These are phyloP conservation scores for Trialeurodes vaporariorum DNA, from an alignment of 1,140 invertebrate genomes.

Conservation along the genomic window DNA sequence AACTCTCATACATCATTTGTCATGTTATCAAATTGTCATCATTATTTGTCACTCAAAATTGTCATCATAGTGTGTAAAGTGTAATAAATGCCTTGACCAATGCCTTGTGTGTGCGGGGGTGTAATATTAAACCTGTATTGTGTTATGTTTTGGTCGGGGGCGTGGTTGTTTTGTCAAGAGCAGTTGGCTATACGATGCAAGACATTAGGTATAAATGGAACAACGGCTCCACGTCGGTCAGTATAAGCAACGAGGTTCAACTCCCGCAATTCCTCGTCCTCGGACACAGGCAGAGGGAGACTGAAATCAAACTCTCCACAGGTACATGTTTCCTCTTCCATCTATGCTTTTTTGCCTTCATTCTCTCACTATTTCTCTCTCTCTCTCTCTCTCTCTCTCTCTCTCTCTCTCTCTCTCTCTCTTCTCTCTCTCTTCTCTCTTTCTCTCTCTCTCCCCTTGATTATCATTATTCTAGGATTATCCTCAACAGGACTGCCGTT, in stretches of 20 bases:
- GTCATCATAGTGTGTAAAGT: too few species aligned
- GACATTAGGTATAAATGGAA: constrained; percentile 95
- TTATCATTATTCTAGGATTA: too few species aligned
- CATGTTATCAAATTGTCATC: too few species aligned
- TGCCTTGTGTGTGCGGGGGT: too few species aligned
- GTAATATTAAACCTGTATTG: constrained; percentile 38
- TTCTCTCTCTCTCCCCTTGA: neutral
- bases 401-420: constrained; percentile 1
- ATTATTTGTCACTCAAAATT: too few species aligned
- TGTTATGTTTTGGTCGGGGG: neutral
- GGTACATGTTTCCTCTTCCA: constrained; percentile 42
- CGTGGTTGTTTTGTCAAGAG: constrained; percentile 17
- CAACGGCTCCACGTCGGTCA: constrained; percentile 80
- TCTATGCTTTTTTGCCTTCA: neutral
- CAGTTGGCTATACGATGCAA: constrained; percentile 94
- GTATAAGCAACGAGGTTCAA: constrained; percentile 82
- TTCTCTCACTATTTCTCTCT: neutral
- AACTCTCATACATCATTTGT: too few species aligned
- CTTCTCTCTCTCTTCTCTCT: neutral
- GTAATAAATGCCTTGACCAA: too few species aligned
- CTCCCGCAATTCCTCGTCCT: constrained; percentile 90
- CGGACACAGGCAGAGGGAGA: constrained; percentile 74
- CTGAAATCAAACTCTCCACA: constrained; percentile 85
- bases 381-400: neutral
- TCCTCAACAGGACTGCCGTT: too few species aligned